Conservation (phyloP, 2,797 vertebrate genomes). For the Typhlichthys subterraneus region DNA sequence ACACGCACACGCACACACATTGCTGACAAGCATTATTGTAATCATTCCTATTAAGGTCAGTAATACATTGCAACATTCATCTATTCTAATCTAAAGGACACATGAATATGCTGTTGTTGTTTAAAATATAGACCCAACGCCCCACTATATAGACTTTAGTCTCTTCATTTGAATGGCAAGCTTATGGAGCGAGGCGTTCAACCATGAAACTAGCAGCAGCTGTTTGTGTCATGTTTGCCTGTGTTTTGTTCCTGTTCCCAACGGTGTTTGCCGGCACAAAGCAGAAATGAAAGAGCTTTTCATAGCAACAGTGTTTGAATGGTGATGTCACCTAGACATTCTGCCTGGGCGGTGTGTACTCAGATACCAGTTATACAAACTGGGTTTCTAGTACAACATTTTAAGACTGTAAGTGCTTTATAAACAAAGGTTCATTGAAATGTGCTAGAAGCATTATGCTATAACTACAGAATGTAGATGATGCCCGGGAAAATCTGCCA, state of each 20-base stretch:
- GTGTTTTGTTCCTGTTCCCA: conserved; percentile 75
- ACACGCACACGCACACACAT: background rate
- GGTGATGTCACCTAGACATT: conserved; percentile 66
- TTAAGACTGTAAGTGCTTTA: conserved; percentile 22
- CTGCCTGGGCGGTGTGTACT: conserved; percentile 36
- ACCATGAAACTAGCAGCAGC: conserved; percentile 69
- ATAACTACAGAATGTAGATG: too few species aligned
- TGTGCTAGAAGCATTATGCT: conserved; percentile 1
- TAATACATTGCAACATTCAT: too few species aligned
- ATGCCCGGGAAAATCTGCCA: too few species aligned
- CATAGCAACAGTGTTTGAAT: conserved; percentile 71
- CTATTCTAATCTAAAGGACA: conserved; percentile 1
- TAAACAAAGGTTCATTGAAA: conserved; percentile 17
- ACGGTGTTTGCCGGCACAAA: conserved; percentile 71
- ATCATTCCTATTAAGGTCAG: too few species aligned
- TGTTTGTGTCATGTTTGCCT: conserved; percentile 75
- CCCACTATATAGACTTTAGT: conserved; percentile 55
- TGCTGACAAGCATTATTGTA: too few species aligned
- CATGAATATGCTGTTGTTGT: conserved; percentile 16
- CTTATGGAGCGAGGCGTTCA: conserved; percentile 61
- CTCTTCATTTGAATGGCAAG: conserved; percentile 43
- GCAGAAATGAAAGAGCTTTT: conserved; percentile 79
- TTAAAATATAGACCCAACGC: conserved; percentile 22
- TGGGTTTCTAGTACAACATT: conserved; percentile 34
- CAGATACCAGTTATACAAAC: conserved; percentile 32